These are phyloP conservation scores for Orcinus orca DNA, from an alignment of 2,113 vertebrate species.

Conservation along the genomic window DNA sequence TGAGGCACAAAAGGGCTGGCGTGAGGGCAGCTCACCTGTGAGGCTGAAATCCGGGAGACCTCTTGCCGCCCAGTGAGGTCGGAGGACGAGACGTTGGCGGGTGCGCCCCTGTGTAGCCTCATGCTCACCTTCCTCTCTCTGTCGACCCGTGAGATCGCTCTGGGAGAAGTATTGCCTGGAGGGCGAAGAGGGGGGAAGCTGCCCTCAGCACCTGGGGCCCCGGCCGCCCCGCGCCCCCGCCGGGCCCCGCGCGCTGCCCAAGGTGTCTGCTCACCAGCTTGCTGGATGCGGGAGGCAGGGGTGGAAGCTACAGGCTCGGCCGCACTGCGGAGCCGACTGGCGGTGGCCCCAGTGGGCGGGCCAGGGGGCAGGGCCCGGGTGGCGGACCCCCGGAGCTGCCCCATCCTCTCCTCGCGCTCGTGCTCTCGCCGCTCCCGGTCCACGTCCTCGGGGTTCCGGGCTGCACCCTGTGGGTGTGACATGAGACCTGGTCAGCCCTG, in stretches of 20 bases:
- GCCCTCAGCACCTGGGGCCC: background rate
- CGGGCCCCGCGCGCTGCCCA: accelerated
- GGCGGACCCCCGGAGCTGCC: conserved; percentile 88
- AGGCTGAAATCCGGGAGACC: conserved; percentile 94
- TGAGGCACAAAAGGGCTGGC: background rate
- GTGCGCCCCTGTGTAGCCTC: conserved; percentile 95
- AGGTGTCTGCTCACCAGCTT: conserved; percentile 88
- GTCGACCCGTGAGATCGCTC: conserved; percentile 96
- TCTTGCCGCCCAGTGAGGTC: conserved; percentile 95
- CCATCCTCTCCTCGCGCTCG: conserved; percentile 93
- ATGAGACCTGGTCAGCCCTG: background rate
- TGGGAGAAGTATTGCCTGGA: conserved; percentile 94
- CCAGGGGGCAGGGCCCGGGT: conserved; percentile 86
- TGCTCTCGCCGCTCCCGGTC: conserved; percentile 93
- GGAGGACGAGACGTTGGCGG: conserved; percentile 95
- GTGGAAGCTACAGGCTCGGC: conserved; percentile 94
- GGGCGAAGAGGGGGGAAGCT: background rate
- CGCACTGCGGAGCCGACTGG: conserved; percentile 93
- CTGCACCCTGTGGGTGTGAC: conserved; percentile 86
- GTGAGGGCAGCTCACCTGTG: conserved; percentile 86
- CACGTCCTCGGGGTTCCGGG: conserved; percentile 93
- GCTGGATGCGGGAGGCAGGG: conserved; percentile 93
- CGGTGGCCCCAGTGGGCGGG: conserved; percentile 83
- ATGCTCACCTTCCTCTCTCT: conserved; percentile 98
- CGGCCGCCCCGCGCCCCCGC: accelerated